These are phyloP conservation scores for Apocheima hispidaria DNA, from an alignment of 2,888 invertebrate species.

Conservation along the genomic window DNA sequence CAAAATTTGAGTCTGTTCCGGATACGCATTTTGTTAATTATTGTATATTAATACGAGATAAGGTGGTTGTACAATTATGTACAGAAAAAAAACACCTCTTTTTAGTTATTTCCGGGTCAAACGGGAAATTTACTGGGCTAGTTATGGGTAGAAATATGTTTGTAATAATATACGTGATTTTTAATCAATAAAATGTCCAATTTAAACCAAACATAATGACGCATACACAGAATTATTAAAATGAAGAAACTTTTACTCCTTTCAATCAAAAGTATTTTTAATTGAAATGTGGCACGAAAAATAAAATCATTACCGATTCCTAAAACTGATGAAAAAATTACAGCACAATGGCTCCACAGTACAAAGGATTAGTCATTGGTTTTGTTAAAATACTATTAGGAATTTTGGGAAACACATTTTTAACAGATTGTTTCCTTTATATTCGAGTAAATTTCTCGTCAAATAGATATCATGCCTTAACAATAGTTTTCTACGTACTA, in stretches of 20 bases:
- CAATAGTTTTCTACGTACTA: too few relatives aligned
- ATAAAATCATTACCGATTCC: not conserved
- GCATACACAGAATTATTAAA: too few relatives aligned
- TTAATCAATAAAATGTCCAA: not conserved
- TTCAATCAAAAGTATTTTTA: constrained; percentile 2
- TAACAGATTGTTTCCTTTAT: not conserved
- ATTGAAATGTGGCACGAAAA: not conserved
- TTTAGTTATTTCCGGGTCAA: too few relatives aligned
- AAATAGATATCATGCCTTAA: not conserved
- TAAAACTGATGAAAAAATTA: not conserved
- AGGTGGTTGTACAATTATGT: too few relatives aligned
- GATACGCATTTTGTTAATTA: too few relatives aligned
- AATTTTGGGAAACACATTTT: not conserved
- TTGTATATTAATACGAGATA: too few relatives aligned
- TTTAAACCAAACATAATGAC: not conserved
- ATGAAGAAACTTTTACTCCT: not conserved
- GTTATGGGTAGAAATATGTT: too few relatives aligned
- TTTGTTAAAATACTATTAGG: not conserved
- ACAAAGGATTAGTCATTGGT: not conserved
- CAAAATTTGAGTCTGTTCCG: too few relatives aligned
- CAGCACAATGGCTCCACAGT: not conserved
- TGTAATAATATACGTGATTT: too few relatives aligned
- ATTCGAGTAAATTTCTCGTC: not conserved
- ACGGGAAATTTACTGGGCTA: too few relatives aligned
- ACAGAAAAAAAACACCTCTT: too few relatives aligned